A percentile compares a stretch with the other conserved stretches of the same genome.
These are phyloP conservation scores for Meta bourneti DNA, from an alignment of 2,888 invertebrate genomes.

Conservation along the genomic window DNA sequence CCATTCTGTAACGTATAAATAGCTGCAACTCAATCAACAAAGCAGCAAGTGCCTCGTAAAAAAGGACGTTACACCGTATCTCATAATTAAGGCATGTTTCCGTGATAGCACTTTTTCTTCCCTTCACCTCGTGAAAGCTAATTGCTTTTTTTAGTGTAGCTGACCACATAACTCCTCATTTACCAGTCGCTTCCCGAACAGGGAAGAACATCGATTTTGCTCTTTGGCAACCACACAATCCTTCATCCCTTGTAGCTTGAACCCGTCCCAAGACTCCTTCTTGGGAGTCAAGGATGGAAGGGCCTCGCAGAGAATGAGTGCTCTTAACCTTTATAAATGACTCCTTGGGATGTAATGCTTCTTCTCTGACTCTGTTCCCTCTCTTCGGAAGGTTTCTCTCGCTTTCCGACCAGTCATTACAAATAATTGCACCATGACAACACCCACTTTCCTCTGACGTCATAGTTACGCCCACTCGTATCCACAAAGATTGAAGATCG, in stretches of 20 bases:
- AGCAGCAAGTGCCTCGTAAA: slow-evolving; percentile 27
- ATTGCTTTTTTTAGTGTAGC: slow-evolving; percentile 38
- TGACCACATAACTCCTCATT: slow-evolving; percentile 59
- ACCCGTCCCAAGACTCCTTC: background rate
- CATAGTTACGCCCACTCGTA: slow-evolving; percentile 37
- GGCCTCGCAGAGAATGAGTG: slow-evolving; percentile 14
- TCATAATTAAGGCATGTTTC: slow-evolving; percentile 36
- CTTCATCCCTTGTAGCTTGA: slow-evolving; percentile 32
- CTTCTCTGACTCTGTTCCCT: background rate
- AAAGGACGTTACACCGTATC: slow-evolving; percentile 23
- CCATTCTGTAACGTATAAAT: background rate
- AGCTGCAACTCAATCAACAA: background rate
- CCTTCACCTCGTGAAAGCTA: slow-evolving; percentile 24
- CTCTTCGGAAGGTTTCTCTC: background rate
- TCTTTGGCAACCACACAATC: slow-evolving; percentile 46
- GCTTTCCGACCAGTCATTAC: slow-evolving; percentile 51
- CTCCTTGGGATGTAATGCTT: slow-evolving; percentile 54
- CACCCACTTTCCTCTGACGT: slow-evolving; percentile 53
- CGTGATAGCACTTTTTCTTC: slow-evolving; percentile 7
- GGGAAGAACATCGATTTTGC: slow-evolving; percentile 18
- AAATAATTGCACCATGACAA: slow-evolving; percentile 65
- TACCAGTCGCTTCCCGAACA: slow-evolving; percentile 23
- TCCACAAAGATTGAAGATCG: slow-evolving; percentile 10
- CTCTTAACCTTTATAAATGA: slow-evolving; percentile 69
- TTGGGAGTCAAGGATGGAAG: no score